A percentile compares a stretch with the other conserved stretches of the same genome.
Evolutionary conservation across 2,797 vertebrate genomes (phyloP).

Genomic region (Holocentrus rufus): DNA sequence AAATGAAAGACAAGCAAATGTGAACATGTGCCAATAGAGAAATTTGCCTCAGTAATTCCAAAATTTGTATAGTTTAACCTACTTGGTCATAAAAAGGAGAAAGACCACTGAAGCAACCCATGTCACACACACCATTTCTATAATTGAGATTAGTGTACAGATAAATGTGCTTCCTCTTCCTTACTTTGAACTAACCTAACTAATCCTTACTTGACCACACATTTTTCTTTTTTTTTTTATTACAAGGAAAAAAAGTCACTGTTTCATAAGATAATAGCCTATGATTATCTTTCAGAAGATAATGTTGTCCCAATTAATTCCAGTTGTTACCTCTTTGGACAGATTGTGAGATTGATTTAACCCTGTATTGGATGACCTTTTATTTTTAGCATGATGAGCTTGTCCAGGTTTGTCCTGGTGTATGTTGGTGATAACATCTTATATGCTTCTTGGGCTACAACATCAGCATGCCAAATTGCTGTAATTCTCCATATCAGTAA

Average conservation of each 20-base stretch:
- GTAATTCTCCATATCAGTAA: constrained; percentile 57
- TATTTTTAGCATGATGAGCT: constrained; percentile 26
- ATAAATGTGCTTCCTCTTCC: constrained; percentile 14
- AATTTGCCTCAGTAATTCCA: not conserved
- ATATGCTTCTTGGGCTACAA: constrained; percentile 30
- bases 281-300: constrained; percentile 6
- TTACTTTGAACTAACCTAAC: not conserved
- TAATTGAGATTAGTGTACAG: constrained; percentile 46
- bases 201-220: not conserved
- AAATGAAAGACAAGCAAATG: constrained; percentile 83
- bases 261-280: not conserved
- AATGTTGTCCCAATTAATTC: constrained; percentile 41
- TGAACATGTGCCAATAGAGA: constrained; percentile 68
- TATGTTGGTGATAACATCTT: constrained; percentile 44
- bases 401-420: constrained; percentile 60
- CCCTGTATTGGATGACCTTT: not conserved
- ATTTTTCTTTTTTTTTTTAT: not conserved
- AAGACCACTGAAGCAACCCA: constrained; percentile 80
- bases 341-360: constrained; percentile 8
- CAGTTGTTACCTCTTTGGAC: constrained; percentile 24
- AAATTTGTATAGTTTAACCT: constrained; percentile 80
- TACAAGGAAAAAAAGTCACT: not conserved
- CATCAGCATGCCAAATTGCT: constrained; percentile 64
- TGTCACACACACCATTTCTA: constrained; percentile 68
- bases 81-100: constrained; percentile 81